A percentile compares a stretch with the other conserved stretches of the same genome.
Evolutionary conservation across 2,797 vertebrate species (phyloP).

Genomic region (Austrolebias charrua): DNA sequence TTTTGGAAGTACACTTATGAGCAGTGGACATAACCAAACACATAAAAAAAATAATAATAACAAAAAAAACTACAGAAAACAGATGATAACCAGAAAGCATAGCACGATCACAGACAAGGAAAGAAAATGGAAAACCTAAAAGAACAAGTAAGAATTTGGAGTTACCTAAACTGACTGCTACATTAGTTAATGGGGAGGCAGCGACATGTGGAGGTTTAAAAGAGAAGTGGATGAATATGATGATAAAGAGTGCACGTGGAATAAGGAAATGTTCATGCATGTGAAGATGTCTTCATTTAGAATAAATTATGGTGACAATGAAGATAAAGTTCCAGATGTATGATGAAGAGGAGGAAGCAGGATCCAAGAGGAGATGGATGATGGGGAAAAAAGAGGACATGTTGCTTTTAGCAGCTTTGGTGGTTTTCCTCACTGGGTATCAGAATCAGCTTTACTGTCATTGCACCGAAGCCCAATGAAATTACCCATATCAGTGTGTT

Average conservation of each 20-base stretch:
- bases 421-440: slow-evolving; percentile 25
- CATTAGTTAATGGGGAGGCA: slow-evolving; percentile 55
- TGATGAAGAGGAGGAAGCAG: slow-evolving; percentile 59
- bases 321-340: slow-evolving; percentile 54
- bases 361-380: slow-evolving; percentile 54
- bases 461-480: too few species aligned
- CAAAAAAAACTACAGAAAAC: slow-evolving; percentile 32
- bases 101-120: slow-evolving; percentile 56
- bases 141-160: slow-evolving; percentile 47
- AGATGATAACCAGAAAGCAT: slow-evolving; percentile 61
- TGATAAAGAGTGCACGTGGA: slow-evolving; percentile 35
- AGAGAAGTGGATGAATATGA: slow-evolving; percentile 44
- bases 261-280: slow-evolving; percentile 37
- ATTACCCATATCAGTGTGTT: slow-evolving; percentile 17
- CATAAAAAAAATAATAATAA: slow-evolving; percentile 46
- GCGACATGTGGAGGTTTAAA: slow-evolving; percentile 52
- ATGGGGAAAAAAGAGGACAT: slow-evolving; percentile 53
- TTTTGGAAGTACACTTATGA: neutral
- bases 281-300: slow-evolving; percentile 34
- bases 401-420: slow-evolving; percentile 44
- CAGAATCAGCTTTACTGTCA: too few species aligned
- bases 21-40: slow-evolving; percentile 34
- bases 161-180: slow-evolving; percentile 51
- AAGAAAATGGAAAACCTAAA: slow-evolving; percentile 51
- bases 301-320: slow-evolving; percentile 48